Evolutionary conservation across 2,113 vertebrate genomes (phyloP).

Genomic region (Fulmarus glacialis): DNA sequence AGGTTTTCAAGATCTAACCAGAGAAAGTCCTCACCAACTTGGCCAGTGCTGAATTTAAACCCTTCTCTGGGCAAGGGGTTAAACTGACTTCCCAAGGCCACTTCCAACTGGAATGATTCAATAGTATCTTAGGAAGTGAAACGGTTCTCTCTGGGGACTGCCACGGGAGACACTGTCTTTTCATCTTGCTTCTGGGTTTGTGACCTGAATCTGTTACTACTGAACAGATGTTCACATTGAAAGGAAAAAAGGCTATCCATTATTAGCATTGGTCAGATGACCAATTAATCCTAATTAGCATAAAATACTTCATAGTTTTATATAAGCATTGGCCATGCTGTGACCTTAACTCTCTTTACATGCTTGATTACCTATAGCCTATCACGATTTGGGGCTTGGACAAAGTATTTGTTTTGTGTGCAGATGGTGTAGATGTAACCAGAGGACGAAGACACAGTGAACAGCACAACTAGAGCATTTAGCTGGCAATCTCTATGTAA

Average conservation of each 20-base stretch:
- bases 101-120: not conserved
- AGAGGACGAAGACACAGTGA: not conserved
- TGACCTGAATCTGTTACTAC: not conserved
- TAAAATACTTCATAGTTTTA: not conserved
- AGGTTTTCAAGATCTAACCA: not conserved
- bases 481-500: not conserved
- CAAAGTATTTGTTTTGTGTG: not conserved
- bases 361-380: not conserved
- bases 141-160: not conserved
- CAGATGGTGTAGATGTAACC: not conserved
- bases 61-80: not conserved
- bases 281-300: not conserved
- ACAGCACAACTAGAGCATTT: not conserved
- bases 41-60: not conserved
- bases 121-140: not conserved
- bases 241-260: not conserved
- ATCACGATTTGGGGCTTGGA: not conserved
- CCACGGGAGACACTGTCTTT: not conserved
- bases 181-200: not conserved
- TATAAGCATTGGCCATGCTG: not conserved
- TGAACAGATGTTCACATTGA: not conserved
- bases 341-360: not conserved
- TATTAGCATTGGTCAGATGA: not conserved
- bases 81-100: not conserved
- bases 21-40: not conserved